Percentiles rank a stretch among this genome's conserved stretches.
Evolutionary conservation across 1,140 invertebrate genomes (phyloP).

Genomic region (Calephelis nemesis): DNA sequence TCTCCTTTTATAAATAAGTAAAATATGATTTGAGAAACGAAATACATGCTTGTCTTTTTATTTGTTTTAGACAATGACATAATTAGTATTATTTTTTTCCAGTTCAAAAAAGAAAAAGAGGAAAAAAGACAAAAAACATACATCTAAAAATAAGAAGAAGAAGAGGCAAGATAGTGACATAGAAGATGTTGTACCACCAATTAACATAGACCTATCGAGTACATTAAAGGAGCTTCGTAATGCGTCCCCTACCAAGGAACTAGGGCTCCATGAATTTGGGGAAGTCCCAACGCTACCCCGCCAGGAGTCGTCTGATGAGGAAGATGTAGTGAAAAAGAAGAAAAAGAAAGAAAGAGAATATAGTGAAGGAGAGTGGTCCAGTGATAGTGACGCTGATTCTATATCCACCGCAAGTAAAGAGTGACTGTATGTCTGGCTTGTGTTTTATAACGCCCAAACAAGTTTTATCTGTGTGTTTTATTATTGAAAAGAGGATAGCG

Average conservation of each 20-base stretch:
- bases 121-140: slow-evolving; percentile 57
- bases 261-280: slow-evolving; percentile 41
- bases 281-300: slow-evolving; percentile 26
- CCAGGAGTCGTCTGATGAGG: slow-evolving; percentile 36
- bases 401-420: slow-evolving; percentile 23
- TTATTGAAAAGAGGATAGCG: too few relatives aligned
- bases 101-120: slow-evolving; percentile 58
- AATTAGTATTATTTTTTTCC: slow-evolving; percentile 17
- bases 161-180: slow-evolving; percentile 36
- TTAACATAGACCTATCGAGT: slow-evolving; percentile 58
- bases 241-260: slow-evolving; percentile 57
- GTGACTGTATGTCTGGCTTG: not conserved
- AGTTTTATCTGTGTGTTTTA: too few relatives aligned
- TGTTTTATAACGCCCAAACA: too few relatives aligned
- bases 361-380: slow-evolving; percentile 71
- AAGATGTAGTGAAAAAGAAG: slow-evolving; percentile 35
- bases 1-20: too few relatives aligned
- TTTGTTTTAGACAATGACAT: not conserved
- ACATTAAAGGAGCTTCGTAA: slow-evolving; percentile 59
- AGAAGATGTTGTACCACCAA: slow-evolving; percentile 34
- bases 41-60: not conserved
- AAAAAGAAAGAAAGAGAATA: slow-evolving; percentile 56
- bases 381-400: slow-evolving; percentile 55
- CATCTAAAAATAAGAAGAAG: slow-evolving; percentile 51
- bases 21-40: too few relatives aligned